Evolutionary conservation across 2,888 invertebrate genomes (phyloP), one percentile per base, ranked within the genome.

Genomic region (Apamea crenata): DNA sequence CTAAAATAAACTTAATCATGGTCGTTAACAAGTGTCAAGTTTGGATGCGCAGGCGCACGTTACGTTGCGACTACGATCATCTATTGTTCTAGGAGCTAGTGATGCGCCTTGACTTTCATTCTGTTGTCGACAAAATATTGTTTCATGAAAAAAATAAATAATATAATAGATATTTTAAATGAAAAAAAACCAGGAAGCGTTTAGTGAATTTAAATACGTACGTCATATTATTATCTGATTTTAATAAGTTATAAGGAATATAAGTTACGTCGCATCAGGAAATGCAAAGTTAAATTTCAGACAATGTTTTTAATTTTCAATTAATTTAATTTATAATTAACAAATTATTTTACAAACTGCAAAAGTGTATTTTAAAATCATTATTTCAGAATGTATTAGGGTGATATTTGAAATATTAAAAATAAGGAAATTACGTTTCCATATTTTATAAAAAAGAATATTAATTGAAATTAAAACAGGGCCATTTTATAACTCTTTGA

Each of bases 71-170:
- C 91, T 94, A 92, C 91, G 93, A 95, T 94, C 92, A 90, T 90
- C 95, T 90, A 96, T 96, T 96, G 96, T 96, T 96, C 93, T 93
- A 83, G 61, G 76, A 50, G 65, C 63, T 91, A 95, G 94, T 91
- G 95, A 91, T 90, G 95, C 78, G 61, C 32, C 6, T 76, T 50
- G 6, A 40, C 32, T 71, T 76, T 71, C 63, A 71, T 71, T 21
- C 5, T 18, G 56, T 53, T 85, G 88, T 91, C 90, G 90, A 91
- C 90, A 74, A 53, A 32, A 36, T 56, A 10, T 18, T 40, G 74
- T 21, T 14, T 18, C 12, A 21, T 25, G 3, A 25, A 25, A 53
- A 47, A 47, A 47, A 47, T 47, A 47, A 47, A 10, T 44, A 44
- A 44, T 44, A 44, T 1, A 66, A 10, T 66, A n/a, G n/a, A n/a